Percentiles rank a stretch among this genome's conserved stretches.
Evolutionary conservation across 2,888 invertebrate species (phyloP).

Genomic region (Halocaridina rubra): DNA sequence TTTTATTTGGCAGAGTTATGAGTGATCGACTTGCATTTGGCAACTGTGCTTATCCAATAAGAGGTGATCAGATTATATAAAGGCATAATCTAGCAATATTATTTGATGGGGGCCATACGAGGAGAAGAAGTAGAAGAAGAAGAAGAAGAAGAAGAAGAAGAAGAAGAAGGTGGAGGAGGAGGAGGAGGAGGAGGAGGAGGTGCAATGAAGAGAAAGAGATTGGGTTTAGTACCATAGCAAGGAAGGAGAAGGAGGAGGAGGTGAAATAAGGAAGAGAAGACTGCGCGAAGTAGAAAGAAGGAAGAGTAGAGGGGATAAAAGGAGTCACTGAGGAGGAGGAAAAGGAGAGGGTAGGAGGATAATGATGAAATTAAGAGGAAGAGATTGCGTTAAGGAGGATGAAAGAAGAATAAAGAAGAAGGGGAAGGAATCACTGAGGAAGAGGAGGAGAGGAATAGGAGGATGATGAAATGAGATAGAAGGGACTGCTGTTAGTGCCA

Average conservation of each 20-base stretch:
- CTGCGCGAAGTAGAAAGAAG: neutral
- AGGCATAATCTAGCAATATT: constrained; percentile 51
- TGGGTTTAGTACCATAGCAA: too few species aligned
- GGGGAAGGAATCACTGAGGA: too few species aligned
- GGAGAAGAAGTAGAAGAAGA: neutral
- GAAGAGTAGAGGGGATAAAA: too few species aligned
- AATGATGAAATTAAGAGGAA: too few species aligned
- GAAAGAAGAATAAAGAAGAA: too few species aligned
- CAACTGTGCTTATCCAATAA: constrained; percentile 35
- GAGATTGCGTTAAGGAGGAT: neutral
- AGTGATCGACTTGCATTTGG: neutral
- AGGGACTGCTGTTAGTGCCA: too few species aligned
- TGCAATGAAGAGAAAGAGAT: too few species aligned
- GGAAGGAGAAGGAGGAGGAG: too few species aligned
- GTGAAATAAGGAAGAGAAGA: neutral
- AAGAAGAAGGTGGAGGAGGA: too few species aligned
- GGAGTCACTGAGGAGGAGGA: too few species aligned
- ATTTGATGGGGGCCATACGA: constrained; percentile 45
- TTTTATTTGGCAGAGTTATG: neutral
- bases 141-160: neutral
- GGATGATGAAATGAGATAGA: neutral
- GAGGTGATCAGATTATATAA: constrained; percentile 55
- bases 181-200: neutral
- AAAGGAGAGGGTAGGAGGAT: neutral
- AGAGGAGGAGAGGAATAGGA: neutral